Percentiles rank a stretch among this genome's conserved stretches.
These are phyloP conservation scores for Leptopilina drosophilae DNA, from an alignment of 2,888 invertebrate genomes.

Conservation along the genomic window DNA sequence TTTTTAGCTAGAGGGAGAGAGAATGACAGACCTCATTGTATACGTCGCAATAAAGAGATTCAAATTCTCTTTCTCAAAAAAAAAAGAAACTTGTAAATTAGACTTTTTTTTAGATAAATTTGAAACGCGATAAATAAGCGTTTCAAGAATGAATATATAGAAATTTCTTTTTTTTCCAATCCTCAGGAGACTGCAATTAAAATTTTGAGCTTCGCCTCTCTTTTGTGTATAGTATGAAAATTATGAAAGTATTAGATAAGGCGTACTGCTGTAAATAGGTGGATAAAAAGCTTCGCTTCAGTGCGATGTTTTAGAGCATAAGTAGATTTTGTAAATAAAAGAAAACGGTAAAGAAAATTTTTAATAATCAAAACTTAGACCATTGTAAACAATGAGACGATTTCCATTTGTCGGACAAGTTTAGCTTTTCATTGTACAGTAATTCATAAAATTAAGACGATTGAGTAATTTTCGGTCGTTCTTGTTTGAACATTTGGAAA, in stretches of 20 bases:
- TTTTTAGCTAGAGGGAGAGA: conserved; percentile 35
- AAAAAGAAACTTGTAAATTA: background rate
- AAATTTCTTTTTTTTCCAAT: background rate
- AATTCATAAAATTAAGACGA: conserved; percentile 35
- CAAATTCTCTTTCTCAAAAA: background rate
- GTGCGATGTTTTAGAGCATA: conserved; percentile 3
- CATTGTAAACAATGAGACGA: conserved; percentile 19
- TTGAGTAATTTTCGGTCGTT: background rate
- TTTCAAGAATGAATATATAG: background rate
- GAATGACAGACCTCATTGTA: conserved; percentile 23
- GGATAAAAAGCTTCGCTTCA: conserved; percentile 1
- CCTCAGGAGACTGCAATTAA: conserved; percentile 33
- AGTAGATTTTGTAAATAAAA: conserved; percentile 35
- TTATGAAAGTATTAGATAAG: conserved; percentile 4
- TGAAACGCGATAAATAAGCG: background rate
- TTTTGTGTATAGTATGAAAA: conserved; percentile 8
- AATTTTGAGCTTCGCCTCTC: conserved; percentile 19
- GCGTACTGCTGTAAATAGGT: conserved; percentile 22
- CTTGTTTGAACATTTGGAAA: background rate
- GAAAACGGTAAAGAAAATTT: background rate
- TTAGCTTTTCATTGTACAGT: conserved; percentile 21
- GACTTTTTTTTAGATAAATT: conserved; percentile 24
- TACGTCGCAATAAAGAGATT: conserved; percentile 4
- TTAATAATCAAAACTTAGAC: conserved; percentile 30
- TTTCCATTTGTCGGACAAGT: conserved; percentile 11